These are phyloP conservation scores for Hylaeus volcanicus DNA, from an alignment of 1,140 invertebrate species.

Conservation along the genomic window DNA sequence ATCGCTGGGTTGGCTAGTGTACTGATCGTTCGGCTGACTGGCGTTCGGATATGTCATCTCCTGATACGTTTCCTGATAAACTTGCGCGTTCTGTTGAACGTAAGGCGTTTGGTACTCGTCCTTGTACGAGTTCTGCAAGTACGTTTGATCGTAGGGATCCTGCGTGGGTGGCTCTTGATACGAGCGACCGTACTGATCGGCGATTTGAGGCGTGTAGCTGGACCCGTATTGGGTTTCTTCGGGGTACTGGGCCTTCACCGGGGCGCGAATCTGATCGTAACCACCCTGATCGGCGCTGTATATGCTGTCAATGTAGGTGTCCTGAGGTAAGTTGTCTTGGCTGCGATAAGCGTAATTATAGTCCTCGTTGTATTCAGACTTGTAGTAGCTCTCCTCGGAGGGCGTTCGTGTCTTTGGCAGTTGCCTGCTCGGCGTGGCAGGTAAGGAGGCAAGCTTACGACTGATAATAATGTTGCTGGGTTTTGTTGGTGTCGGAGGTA, in stretches of 20 bases:
- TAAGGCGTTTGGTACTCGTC: conserved; percentile 71
- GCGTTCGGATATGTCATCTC: conserved; percentile 53
- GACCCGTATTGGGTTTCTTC: conserved; percentile 70
- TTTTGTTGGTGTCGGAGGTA: conserved; percentile 78
- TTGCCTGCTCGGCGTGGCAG: conserved; percentile 81
- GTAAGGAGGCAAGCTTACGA: conserved; percentile 78
- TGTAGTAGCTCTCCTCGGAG: conserved; percentile 79
- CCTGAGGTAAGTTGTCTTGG: conserved; percentile 82
- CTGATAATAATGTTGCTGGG: conserved; percentile 72
- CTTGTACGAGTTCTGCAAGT: conserved; percentile 73
- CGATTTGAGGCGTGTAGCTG: conserved; percentile 62
- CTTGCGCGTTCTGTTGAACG: conserved; percentile 55
- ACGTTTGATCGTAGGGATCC: conserved; percentile 64
- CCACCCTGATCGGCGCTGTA: conserved; percentile 54
- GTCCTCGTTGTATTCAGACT: conserved; percentile 85
- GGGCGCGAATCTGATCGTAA: conserved; percentile 62
- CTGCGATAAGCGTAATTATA: conserved; percentile 87
- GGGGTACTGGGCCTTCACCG: conserved; percentile 46
- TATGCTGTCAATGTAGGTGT: conserved; percentile 71
- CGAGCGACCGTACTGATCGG: conserved; percentile 66
- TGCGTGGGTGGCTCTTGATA: conserved; percentile 63
- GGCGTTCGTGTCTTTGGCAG: conserved; percentile 79
- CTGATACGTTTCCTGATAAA: conserved; percentile 60
- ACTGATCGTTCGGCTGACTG: conserved; percentile 55
- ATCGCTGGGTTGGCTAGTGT: conserved; percentile 58